Base-by-base conservation (phyloP, 2,888 invertebrate genomes). In the Lomographa bimaculata region DNA sequence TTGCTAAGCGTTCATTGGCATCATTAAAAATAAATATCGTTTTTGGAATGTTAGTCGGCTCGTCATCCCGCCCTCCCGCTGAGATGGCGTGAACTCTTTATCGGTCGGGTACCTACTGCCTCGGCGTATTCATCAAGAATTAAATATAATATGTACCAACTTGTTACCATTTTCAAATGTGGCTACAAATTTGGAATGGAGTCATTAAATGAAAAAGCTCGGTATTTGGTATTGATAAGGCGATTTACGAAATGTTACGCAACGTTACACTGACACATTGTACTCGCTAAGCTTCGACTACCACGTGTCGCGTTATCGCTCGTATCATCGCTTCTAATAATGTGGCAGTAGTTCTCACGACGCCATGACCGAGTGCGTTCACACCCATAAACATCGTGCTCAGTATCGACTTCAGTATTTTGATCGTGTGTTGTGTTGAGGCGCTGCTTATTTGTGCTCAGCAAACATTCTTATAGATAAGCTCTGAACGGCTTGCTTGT, bases 1-100 rank as follows among this genome's bases (percentile, higher is more conserved):
- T 66, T 65, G 74, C 80, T 69, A 56, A 75, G 77, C 79, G 82
- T 82, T 81, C 82, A 69, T 79, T 81, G 81, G 72, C 83, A 73
- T 79, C 77, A 81, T 79, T 76, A 76, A 83, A 83, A 83, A 86
- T 82, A 81, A 84, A 85, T 73, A 68, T 77, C 57, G 54, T 63
- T 74, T 80, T 74, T 52, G 79, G 80, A 79, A 79, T 84, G 80
- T 80, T 65, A 72, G 74, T 57, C 64, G 65, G 50, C 72, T 69
- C 69, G 75, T 76, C 75, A 74, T 72, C 64, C 61, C 61, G 81
- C 71, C 80, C 85, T 77, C 85, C 85, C 79, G 83, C 83, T 57
- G 82, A 76, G 84, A 70, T 67, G 70, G 71, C 74, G 67, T 80
- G 78, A 81, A 83, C 79, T 83, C 76, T 78, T 79, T 79, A 82